phyloP scores from a whole-genome alignment of 2,797 vertebrate species.

The Denticeps clupeoides region DNA sequence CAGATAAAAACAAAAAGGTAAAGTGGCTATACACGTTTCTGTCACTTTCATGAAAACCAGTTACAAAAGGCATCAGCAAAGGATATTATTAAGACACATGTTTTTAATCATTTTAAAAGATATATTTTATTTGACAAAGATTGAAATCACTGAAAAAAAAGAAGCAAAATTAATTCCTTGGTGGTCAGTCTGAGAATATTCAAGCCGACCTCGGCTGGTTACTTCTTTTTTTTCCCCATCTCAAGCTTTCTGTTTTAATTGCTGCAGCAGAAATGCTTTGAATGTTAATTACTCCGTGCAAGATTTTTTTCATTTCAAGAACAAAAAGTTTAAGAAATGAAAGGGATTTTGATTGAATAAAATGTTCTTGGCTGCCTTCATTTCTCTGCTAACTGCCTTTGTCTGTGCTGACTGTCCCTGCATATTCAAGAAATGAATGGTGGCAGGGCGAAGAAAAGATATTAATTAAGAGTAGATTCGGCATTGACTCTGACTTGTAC shows the following conservation, averaged over 20 bases:
- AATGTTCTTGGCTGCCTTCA: conserved; percentile 21
- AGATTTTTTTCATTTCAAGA: conserved; percentile 13
- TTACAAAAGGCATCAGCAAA: too few relatives aligned
- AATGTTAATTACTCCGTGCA: conserved; percentile 27
- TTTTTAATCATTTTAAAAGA: too few relatives aligned
- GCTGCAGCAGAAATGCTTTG: conserved; percentile 14
- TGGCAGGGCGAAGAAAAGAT: conserved; percentile 68
- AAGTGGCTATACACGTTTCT: too few relatives aligned
- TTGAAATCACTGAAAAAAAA: too few relatives aligned
- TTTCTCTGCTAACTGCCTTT: conserved; percentile 24
- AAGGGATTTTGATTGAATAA: conserved; percentile 27
- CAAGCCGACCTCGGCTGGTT: conserved; percentile 11
- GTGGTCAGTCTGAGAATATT: too few relatives aligned
- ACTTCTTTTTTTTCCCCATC: conserved; percentile 14
- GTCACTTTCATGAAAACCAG: too few relatives aligned
- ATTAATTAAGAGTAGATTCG: conserved; percentile 98
- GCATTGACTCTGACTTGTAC: conserved; percentile 88
- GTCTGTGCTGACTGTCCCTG: conserved; percentile 30
- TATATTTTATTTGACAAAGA: too few relatives aligned
- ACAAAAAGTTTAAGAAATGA: conserved; percentile 15
- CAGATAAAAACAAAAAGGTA: too few relatives aligned
- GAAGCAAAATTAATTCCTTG: conserved; percentile 16
- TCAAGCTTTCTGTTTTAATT: conserved; percentile 18
- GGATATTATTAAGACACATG: too few relatives aligned
- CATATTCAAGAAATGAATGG: conserved; percentile 66